phyloP scores from a whole-genome alignment of 1,140 invertebrate genomes.

The Ditylenchus dipsaci region DNA sequence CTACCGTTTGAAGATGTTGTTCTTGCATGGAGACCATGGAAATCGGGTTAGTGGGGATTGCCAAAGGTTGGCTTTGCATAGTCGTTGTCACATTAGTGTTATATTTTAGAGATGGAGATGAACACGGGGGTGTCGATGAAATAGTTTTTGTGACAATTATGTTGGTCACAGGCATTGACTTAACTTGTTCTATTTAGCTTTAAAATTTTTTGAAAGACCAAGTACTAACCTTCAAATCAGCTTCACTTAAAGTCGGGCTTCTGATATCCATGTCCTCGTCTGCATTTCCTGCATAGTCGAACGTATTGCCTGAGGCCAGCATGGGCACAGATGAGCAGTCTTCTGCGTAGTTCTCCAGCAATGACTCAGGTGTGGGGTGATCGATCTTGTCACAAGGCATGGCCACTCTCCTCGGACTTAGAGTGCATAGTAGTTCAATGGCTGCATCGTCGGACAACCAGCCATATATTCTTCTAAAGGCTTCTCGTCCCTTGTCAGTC shows the following conservation, averaged over 20 bases:
- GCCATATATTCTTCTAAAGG: constrained; percentile 97
- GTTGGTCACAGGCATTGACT: not conserved
- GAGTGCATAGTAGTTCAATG: constrained; percentile 92
- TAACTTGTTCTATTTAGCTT: no score
- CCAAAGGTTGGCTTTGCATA: not conserved
- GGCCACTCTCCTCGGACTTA: constrained; percentile 60
- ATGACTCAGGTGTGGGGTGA: constrained; percentile 46
- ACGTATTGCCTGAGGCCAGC: not conserved
- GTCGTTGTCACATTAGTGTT: no score
- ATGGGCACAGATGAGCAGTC: not conserved
- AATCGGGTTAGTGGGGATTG: not conserved
- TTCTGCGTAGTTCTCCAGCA: constrained; percentile 37
- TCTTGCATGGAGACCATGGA: constrained; percentile 1
- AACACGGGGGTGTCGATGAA: not conserved
- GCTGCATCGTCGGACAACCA: constrained; percentile 96
- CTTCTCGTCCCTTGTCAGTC: constrained; percentile 96
- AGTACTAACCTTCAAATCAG: no score
- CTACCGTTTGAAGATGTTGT: constrained; percentile 63
- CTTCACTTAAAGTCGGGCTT: no score
- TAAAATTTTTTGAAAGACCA: no score
- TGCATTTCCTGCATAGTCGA: no score
- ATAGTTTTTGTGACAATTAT: not conserved
- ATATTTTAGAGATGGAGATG: not conserved
- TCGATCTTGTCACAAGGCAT: constrained; percentile 45
- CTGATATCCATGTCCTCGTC: no score